Evolutionary conservation across 1,140 invertebrate genomes (phyloP), one percentile per base, ranked within the genome.

Genomic region (Anagrus nilaparvatae): DNA sequence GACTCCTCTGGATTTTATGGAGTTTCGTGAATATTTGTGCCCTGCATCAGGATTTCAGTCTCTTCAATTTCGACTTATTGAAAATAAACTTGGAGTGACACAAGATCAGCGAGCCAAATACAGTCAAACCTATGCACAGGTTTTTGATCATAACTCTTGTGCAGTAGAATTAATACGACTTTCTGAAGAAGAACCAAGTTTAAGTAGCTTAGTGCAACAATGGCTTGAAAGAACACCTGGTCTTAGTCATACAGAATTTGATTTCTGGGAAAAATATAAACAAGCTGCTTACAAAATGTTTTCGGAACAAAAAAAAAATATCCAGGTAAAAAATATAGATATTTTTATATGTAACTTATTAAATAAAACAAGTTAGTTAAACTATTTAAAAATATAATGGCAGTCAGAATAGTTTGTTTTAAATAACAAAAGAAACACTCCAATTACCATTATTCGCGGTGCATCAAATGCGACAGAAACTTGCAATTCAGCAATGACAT

Each of bases 41-140:
- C 86, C 95, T 1, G 93, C 95, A 0, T 98, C 94, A 0, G 96
- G 96, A 2, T 99, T 99, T 60, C 96, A 99, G 56, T 97, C 92
- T 51, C 63, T 96, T 16, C 96, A 99, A 61, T 99, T 99, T 65
- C 78, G 95, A 5, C 66, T 98, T 2, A 65, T 99, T 13, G 95
- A 99, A 70, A 98, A 98, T 57, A 99, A 97, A 71, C 64, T 99
- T 16, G 96, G 96, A 13, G 73, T 99, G 0, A 82, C 82, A 52
- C 79, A 84, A 61, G 86, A 92, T 24, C 74, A 88, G 44, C 76
- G 95, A 13, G 83, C 93, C 0, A 87, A 88, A 54, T 97, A 95
- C 65, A 96, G 96, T 60, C 88, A 95, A 59, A 82, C 81, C 54
- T 98, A 98, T 65, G 75, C 77, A 12, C 76, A 79, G 28, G 90